A percentile compares a stretch with the other conserved stretches of the same genome.
Evolutionary conservation across 2,797 vertebrate genomes (phyloP).

Genomic region (Fringilla coelebs): DNA sequence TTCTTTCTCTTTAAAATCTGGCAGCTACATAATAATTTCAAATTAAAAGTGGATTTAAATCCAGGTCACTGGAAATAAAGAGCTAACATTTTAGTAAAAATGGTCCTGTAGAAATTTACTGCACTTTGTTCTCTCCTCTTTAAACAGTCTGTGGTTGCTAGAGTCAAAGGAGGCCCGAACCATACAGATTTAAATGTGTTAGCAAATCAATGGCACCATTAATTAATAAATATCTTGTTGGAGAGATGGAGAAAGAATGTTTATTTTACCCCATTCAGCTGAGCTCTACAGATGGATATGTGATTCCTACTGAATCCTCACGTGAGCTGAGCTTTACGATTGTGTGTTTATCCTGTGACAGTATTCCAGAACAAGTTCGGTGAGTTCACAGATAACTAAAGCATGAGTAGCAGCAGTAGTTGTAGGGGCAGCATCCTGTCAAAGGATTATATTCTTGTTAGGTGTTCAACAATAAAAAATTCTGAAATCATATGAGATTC

Average conservation of each 20-base stretch:
- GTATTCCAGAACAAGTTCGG: background rate
- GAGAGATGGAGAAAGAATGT: background rate
- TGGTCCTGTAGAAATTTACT: background rate
- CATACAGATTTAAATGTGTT: background rate
- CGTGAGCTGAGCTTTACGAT: background rate
- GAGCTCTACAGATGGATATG: background rate
- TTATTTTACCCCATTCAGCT: background rate
- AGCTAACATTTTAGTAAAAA: constrained; percentile 8
- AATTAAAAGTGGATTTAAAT: constrained; percentile 55
- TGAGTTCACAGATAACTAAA: background rate
- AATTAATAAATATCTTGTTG: background rate
- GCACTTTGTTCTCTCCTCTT: background rate
- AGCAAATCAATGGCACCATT: background rate
- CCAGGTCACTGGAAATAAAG: constrained; percentile 9
- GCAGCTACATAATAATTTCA: constrained; percentile 23
- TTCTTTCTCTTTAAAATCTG: constrained; percentile 19
- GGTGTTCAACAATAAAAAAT: background rate
- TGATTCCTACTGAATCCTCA: background rate
- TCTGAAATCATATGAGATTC: background rate
- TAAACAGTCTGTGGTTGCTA: background rate
- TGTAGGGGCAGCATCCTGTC: background rate
- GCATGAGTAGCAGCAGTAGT: background rate
- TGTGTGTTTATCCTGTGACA: background rate
- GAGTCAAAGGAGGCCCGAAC: background rate
- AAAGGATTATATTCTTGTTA: background rate